Conservation (phyloP, 2,888 invertebrate species). For the Thecophora atra region DNA sequence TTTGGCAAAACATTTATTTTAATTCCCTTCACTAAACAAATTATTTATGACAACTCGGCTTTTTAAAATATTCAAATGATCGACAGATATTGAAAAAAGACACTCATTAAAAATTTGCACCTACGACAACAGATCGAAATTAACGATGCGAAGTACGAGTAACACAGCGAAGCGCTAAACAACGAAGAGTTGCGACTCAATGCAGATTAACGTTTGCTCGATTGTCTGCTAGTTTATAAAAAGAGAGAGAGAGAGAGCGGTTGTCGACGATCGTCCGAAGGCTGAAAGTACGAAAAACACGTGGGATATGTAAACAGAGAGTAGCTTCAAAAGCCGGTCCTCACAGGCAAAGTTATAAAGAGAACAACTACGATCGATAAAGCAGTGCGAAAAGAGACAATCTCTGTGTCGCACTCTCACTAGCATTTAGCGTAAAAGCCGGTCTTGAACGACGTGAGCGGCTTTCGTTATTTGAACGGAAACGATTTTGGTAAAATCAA, state of each 20-base stretch:
- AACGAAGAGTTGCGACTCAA: neutral
- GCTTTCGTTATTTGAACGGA: slow-evolving; percentile 28
- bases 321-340: slow-evolving; percentile 10
- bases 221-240: neutral
- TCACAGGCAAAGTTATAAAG: neutral
- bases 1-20: no score
- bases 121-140: slow-evolving; percentile 22
- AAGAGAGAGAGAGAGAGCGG: neutral
- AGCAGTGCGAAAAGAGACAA: neutral
- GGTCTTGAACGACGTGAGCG: neutral
- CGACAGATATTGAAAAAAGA: neutral
- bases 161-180: neutral
- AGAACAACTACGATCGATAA: neutral
- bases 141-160: neutral
- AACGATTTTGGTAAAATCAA: slow-evolving; percentile 20
- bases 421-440: neutral
- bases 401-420: neutral
- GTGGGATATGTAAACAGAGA: slow-evolving; percentile 29
- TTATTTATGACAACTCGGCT: neutral
- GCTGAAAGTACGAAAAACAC: neutral
- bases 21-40: no score
- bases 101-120: slow-evolving; percentile 18
- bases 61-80: neutral
- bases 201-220: neutral
- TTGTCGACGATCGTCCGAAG: neutral